Evolutionary conservation across 1,140 invertebrate species (phyloP).

Genomic region (Littorina saxatilis): DNA sequence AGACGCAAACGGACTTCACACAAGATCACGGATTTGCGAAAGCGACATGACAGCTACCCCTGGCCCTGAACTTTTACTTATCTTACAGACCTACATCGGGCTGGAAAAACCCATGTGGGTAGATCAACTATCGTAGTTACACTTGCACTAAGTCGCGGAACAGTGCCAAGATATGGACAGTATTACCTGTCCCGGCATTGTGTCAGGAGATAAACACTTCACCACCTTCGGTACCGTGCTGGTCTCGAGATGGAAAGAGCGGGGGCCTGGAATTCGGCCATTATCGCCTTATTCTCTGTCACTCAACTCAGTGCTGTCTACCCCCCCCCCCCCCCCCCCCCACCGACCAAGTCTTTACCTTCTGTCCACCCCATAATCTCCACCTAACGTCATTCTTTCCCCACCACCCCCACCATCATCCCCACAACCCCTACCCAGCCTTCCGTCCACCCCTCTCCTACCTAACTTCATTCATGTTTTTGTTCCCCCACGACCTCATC

Average conservation of each 20-base stretch:
- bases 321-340: conserved; percentile 7
- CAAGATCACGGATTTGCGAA: background rate
- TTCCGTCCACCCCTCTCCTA: too few relatives aligned
- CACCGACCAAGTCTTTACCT: too few relatives aligned
- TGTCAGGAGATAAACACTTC: background rate
- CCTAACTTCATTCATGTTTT: too few relatives aligned
- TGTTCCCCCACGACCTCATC: too few relatives aligned
- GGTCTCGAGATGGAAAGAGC: background rate
- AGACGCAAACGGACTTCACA: too few relatives aligned
- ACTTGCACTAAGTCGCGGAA: background rate
- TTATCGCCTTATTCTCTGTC: background rate
- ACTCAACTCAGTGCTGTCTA: background rate
- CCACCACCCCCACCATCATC: too few relatives aligned
- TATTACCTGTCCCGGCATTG: background rate
- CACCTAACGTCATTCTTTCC: too few relatives aligned
- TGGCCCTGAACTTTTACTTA: too few relatives aligned
- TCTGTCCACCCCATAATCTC: background rate
- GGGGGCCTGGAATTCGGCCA: background rate
- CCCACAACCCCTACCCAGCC: too few relatives aligned
- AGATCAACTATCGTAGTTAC: background rate
- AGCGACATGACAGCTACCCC: too few relatives aligned
- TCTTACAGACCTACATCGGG: background rate
- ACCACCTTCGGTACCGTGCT: background rate
- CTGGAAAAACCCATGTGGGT: background rate
- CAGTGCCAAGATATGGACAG: background rate